Evolutionary conservation across 2,113 vertebrate species (phyloP).

Genomic region (Amphilophus citrinellus): DNA sequence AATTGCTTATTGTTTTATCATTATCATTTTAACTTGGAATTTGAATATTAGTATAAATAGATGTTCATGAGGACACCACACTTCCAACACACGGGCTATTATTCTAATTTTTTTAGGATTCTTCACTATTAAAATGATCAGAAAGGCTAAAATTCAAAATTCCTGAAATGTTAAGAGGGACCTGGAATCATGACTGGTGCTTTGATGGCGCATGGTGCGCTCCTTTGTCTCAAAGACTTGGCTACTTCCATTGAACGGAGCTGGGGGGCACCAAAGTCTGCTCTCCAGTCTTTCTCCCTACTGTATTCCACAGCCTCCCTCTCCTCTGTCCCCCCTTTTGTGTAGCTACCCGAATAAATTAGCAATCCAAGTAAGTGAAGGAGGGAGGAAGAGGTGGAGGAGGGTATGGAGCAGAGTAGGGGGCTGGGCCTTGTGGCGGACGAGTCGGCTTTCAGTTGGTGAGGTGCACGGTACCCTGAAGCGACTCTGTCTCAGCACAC

Average conservation of each 20-base stretch:
- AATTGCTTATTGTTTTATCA: neutral
- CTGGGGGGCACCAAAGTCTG: slow-evolving; percentile 85
- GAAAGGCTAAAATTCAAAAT: neutral
- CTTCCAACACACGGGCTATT: neutral
- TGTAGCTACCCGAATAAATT: slow-evolving; percentile 82
- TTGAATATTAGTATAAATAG: neutral
- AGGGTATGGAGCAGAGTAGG: slow-evolving; percentile 38
- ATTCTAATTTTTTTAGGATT: neutral
- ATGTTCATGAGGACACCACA: neutral
- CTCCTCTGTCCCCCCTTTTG: slow-evolving; percentile 62
- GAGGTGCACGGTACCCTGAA: slow-evolving; percentile 67
- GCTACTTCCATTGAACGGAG: slow-evolving; percentile 78
- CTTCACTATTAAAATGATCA: neutral
- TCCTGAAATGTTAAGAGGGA: neutral
- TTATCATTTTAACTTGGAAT: neutral
- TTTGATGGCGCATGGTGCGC: slow-evolving; percentile 17
- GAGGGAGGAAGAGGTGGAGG: slow-evolving; percentile 56
- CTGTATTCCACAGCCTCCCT: slow-evolving; percentile 42
- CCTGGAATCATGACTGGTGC: neutral
- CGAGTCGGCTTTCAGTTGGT: slow-evolving; percentile 78
- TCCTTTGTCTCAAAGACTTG: slow-evolving; percentile 77
- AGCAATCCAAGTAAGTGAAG: slow-evolving; percentile 64
- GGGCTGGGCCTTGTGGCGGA: slow-evolving; percentile 73
- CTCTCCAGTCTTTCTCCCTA: slow-evolving; percentile 46
- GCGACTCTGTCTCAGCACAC: slow-evolving; percentile 43